These are phyloP conservation scores for Zosterops pallidus DNA, from an alignment of 2,113 vertebrate genomes.

Conservation along the genomic window DNA sequence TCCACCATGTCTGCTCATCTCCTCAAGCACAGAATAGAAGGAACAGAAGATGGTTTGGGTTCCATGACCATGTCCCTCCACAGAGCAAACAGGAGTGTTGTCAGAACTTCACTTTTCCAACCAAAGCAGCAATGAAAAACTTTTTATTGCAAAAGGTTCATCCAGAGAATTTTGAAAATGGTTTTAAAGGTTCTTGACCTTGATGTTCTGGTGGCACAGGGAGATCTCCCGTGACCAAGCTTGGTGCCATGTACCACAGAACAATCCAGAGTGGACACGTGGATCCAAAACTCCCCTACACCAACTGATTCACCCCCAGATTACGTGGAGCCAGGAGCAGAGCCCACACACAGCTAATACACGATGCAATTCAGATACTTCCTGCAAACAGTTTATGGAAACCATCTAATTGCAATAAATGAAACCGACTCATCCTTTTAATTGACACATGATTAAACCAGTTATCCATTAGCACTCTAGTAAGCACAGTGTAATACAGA, in stretches of 20 bases:
- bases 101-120: background rate
- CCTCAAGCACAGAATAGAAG: background rate
- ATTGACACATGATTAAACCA: conserved; percentile 54
- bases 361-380: background rate
- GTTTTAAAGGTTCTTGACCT: background rate
- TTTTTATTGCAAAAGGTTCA: background rate
- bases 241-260: rapidly evolving
- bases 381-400: conserved; percentile 52
- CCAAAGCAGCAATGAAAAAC: background rate
- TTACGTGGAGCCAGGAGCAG: background rate
- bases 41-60: background rate
- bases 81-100: background rate
- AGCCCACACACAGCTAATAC: conserved; percentile 28
- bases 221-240: background rate
- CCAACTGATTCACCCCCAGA: conserved; percentile 11
- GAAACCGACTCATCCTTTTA: conserved; percentile 58
- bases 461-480: conserved; percentile 56
- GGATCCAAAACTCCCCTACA: background rate
- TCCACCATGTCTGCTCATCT: rapidly evolving
- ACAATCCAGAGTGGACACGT: background rate
- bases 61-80: background rate
- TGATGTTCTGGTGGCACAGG: background rate
- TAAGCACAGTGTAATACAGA: background rate
- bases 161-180: background rate
- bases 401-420: conserved; percentile 53